phyloP scores from a whole-genome alignment of 2,888 invertebrate species.

The Monoplex corrugatus region DNA sequence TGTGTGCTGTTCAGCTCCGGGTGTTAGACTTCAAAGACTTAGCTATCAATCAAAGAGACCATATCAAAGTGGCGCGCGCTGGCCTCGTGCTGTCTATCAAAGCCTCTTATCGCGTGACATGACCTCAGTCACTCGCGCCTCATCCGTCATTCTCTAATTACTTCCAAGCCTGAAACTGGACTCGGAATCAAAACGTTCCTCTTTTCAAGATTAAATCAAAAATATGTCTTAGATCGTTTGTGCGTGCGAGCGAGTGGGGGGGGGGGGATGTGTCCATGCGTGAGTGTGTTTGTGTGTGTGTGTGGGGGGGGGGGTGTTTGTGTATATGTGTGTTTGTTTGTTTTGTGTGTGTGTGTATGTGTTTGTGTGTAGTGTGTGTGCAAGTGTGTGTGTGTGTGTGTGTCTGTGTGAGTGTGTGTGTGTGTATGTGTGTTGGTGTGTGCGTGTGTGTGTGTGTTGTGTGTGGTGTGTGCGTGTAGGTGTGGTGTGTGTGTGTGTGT shows the following conservation, averaged over 20 bases:
- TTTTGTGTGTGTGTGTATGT: background rate
- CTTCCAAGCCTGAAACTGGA: slow-evolving; percentile 12
- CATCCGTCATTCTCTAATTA: slow-evolving; percentile 42
- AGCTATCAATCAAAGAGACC: slow-evolving; percentile 1
- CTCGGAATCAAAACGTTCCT: background rate
- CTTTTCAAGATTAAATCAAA: background rate
- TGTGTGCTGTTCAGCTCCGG: background rate
- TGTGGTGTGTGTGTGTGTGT: too few relatives aligned
- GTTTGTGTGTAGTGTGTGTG: slow-evolving; percentile 24
- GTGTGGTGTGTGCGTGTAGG: background rate
- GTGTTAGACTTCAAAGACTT: slow-evolving; percentile 20
- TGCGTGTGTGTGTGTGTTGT: background rate
- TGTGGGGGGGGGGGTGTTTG: too few relatives aligned
- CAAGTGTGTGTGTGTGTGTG: too few relatives aligned
- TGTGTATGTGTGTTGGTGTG: background rate
- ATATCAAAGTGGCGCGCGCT: slow-evolving; percentile 13
- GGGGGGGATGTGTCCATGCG: background rate
- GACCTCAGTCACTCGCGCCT: background rate
- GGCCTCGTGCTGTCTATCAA: slow-evolving; percentile 5
- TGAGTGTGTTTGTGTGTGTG: background rate
- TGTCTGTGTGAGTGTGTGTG: too few relatives aligned
- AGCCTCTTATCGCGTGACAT: background rate
- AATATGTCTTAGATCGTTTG: background rate
- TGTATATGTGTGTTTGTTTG: background rate
- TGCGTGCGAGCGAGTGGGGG: background rate